A percentile compares a stretch with the other conserved stretches of the same genome.
phyloP scores from a whole-genome alignment of 2,113 vertebrate species.

The Thinocorus orbignyianus region DNA sequence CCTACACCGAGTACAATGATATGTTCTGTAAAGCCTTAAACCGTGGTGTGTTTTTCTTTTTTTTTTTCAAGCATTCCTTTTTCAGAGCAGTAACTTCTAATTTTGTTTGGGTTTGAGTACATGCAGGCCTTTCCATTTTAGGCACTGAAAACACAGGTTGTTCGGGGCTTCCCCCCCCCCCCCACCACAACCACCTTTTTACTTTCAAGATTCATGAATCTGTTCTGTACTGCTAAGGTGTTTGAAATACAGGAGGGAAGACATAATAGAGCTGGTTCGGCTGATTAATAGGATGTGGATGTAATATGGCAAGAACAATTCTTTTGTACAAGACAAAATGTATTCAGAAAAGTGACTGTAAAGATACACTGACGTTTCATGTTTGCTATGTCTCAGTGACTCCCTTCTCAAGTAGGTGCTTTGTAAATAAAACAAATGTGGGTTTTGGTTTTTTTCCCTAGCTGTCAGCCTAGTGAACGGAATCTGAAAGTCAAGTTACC shows the following conservation, averaged over 20 bases:
- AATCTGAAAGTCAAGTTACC: background rate
- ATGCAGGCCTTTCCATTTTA: slow-evolving; percentile 37
- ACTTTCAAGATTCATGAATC: background rate
- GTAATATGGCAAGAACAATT: slow-evolving; percentile 25
- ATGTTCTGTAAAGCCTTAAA: slow-evolving; percentile 74
- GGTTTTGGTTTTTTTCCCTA: background rate
- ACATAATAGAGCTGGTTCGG: background rate
- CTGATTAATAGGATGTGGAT: slow-evolving; percentile 18
- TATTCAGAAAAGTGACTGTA: slow-evolving; percentile 14
- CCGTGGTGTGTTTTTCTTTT: too few species aligned
- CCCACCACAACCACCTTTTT: background rate
- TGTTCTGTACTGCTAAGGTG: background rate
- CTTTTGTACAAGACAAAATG: background rate
- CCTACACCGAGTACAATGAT: slow-evolving; percentile 78
- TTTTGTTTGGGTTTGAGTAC: slow-evolving; percentile 69
- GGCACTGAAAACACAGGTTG: slow-evolving; percentile 18
- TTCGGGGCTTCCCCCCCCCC: background rate
- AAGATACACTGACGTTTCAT: slow-evolving; percentile 1
- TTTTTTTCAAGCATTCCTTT: slow-evolving; percentile 68
- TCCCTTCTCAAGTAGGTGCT: background rate
- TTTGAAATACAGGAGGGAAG: slow-evolving; percentile 14
- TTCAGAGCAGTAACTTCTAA: slow-evolving; percentile 74
- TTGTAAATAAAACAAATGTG: slow-evolving; percentile 13
- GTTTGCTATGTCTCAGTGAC: background rate
- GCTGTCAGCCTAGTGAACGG: background rate